Base-by-base conservation (phyloP, 2,888 invertebrate species). In the Yponomeuta evonymella region DNA sequence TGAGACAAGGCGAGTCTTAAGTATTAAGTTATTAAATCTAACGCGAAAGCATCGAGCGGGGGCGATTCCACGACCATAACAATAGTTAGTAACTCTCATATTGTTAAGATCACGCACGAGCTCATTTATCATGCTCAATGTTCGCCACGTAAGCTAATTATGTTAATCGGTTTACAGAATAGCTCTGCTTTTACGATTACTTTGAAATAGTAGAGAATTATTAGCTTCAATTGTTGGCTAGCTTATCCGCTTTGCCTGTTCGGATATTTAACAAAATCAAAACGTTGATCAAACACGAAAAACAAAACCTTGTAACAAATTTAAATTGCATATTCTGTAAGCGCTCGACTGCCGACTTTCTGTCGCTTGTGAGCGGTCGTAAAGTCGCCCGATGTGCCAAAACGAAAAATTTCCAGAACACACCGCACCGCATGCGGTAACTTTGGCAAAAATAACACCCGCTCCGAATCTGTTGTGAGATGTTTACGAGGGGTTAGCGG, bases 61-160 rank as follows among this genome's bases (percentile, higher is more conserved):
- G 51, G 15, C 15, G 51, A 58, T 15, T 58, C 15, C 15, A 15
- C 15, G 12, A 58, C 12, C 51, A 15, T 58, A 12, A 58, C 15
- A 15, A 15, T 58, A 58, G 51, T 58, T 58, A 15, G 51, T 58
- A 58, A 58, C 51, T 58, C 15, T 74, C 74, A 76, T 75, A 84
- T 89, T 89, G 88, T 89, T 76, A 74, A 72, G 76, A 79, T 84
- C 88, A 89, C 88, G 89, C 76, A 79, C 51, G 43, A 5, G 43
- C 81, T 74, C 78, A 80, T 85, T 75, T 79, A 79, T 85, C 83
- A 84, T 76, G 78, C 78, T 77, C 85, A 83, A 83, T 82, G 75
- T 75, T 76, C n/a, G 1, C 29, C 33, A 58, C 69, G 62, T 69
- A 65, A 29, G 33, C 65, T 33, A 65, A 79, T 77, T 76, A 75